These are phyloP conservation scores for Meliscaeva auricollis DNA, from an alignment of 2,888 invertebrate genomes.

Conservation along the genomic window DNA sequence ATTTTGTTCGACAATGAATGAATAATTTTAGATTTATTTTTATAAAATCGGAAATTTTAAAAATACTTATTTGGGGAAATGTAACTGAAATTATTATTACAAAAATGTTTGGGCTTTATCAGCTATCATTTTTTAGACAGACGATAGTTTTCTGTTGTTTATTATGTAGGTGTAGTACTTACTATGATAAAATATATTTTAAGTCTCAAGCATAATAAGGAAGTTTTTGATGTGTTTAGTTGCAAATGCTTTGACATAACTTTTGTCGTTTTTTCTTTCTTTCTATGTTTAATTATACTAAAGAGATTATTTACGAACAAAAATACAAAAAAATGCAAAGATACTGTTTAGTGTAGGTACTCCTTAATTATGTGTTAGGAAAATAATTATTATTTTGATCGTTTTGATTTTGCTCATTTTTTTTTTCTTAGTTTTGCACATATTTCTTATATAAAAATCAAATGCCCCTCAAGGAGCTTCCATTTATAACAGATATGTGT, in stretches of 20 bases:
- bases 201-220: slow-evolving; percentile 69
- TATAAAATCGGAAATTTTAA: no score
- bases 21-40: no score
- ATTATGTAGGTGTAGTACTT: background rate
- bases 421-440: slow-evolving; percentile 23
- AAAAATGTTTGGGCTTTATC: no score
- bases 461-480: slow-evolving; percentile 46
- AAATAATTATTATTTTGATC: slow-evolving; percentile 40
- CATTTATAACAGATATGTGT: slow-evolving; percentile 87
- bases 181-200: slow-evolving; percentile 13
- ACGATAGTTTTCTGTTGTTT: no score
- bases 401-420: slow-evolving; percentile 40
- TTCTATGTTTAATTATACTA: background rate
- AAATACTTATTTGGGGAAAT: no score
- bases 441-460: slow-evolving; percentile 11
- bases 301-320: slow-evolving; percentile 13
- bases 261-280: background rate
- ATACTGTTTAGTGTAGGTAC: slow-evolving; percentile 42
- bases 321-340: slow-evolving; percentile 13
- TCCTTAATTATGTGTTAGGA: slow-evolving; percentile 16
- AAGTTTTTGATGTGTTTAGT: slow-evolving; percentile 46
- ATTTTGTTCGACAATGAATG: no score
- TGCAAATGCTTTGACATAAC: background rate
- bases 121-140: background rate
- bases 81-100: no score